These are phyloP conservation scores for Aspidoscelis tigris DNA, from an alignment of 2,113 vertebrate genomes.

Conservation along the genomic window DNA sequence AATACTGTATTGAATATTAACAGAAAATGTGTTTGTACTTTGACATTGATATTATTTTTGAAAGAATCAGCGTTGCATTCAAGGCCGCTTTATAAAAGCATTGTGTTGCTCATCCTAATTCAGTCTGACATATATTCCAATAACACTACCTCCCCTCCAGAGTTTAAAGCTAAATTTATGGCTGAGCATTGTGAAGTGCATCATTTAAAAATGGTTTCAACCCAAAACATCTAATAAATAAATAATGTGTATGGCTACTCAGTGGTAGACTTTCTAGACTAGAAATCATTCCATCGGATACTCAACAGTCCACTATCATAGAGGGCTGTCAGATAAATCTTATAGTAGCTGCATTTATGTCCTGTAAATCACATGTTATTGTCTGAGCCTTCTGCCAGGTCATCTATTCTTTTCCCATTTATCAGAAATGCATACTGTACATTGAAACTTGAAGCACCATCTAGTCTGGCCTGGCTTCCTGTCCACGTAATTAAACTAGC, in stretches of 20 bases:
- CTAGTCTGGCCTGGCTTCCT: conserved; percentile 70
- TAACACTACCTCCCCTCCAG: conserved; percentile 86
- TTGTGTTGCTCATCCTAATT: conserved; percentile 86
- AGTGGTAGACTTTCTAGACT: conserved; percentile 84
- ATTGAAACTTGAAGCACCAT: conserved; percentile 74
- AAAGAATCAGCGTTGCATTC: conserved; percentile 79
- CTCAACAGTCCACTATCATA: conserved; percentile 88
- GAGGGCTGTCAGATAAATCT: conserved; percentile 95
- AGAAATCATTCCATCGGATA: conserved; percentile 96
- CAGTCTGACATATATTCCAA: conserved; percentile 89
- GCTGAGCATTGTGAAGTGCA: conserved; percentile 85
- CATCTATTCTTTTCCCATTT: conserved; percentile 96
- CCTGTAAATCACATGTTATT: conserved; percentile 99
- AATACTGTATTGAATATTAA: conserved; percentile 74
- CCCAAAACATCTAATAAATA: conserved; percentile 96
- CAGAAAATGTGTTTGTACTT: conserved; percentile 75
- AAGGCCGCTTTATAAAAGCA: conserved; percentile 84
- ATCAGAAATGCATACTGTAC: conserved; percentile 89
- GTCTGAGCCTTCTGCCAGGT: conserved; percentile 95
- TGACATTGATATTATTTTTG: conserved; percentile 86
- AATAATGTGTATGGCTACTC: conserved; percentile 89
- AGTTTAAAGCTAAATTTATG: conserved; percentile 86
- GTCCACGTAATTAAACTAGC: conserved; percentile 71
- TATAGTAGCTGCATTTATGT: conserved; percentile 93
- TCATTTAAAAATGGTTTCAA: conserved; percentile 90